Conservation (phyloP, 2,113 vertebrate genomes). For the Apaloderma vittatum region DNA sequence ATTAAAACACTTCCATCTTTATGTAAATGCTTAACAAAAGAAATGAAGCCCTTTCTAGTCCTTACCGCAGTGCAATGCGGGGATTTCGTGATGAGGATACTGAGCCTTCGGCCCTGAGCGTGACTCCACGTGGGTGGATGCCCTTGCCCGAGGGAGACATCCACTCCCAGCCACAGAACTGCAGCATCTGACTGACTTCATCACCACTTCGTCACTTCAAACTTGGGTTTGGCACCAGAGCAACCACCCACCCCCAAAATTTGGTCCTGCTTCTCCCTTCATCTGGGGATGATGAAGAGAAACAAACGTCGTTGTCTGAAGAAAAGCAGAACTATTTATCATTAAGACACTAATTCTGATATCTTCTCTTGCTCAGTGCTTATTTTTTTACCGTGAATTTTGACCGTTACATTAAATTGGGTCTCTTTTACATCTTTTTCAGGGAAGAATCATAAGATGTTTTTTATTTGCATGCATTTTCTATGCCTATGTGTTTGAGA, state of each 20-base stretch:
- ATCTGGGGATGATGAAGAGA: background rate
- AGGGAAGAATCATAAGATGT: background rate
- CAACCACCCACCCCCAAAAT: background rate
- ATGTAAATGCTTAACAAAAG: conserved; percentile 50
- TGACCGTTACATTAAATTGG: background rate
- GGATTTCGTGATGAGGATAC: conserved; percentile 1
- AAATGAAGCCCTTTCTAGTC: conserved; percentile 41
- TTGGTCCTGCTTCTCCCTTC: background rate
- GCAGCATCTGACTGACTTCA: background rate
- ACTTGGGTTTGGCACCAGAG: background rate
- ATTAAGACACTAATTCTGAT: background rate
- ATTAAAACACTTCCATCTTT: conserved; percentile 51
- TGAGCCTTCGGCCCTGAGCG: background rate
- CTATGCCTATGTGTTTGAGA: background rate
- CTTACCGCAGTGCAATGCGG: background rate
- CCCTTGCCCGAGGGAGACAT: background rate
- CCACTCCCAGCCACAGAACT: background rate
- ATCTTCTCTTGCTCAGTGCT: background rate
- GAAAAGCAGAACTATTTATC: background rate
- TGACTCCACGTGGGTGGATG: background rate
- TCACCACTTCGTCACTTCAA: rapidly evolving
- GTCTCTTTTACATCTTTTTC: background rate
- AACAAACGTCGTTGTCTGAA: background rate
- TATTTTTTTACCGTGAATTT: background rate
- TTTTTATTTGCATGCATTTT: background rate